Evolutionary conservation across 2,113 vertebrate genomes (phyloP), one percentile per base, ranked within the genome.

Genomic region (Colistium nudipinnis): DNA sequence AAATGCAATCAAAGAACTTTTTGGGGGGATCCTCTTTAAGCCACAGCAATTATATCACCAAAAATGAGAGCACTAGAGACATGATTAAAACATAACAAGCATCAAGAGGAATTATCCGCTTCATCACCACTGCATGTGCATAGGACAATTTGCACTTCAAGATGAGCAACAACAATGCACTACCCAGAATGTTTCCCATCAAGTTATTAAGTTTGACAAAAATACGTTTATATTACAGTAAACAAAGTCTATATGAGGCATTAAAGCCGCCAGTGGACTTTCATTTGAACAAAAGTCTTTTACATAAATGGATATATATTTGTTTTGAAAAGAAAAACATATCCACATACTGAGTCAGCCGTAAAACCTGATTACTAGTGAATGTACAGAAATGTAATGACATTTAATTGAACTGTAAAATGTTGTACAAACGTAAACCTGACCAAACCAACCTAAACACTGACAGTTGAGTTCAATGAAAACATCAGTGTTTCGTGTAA

Each of bases 41-140:
- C 10, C n/a, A 17, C 12, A 17, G 28, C 24, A 41, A 73, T 57
- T 36, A 38, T 27, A 55, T 24, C 12, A 2, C 19, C 20, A 25
- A 64, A n/a, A 47, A 62, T 17, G 30, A 62, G 25, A 79, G 19
- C 47, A 44, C 36, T 27, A 6, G n/a, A 74, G 43, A 65, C 4
- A 48, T 70, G 31, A 77, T 85, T 66, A 77, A 81, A 78, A 60
- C 53, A 71, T 47, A 69, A 47, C 43, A 44, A 36, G 51, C 48
- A 67, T 79, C 48, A 47, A 45, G 65, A 69, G 49, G 63, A 77
- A 72, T 62, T 36, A 68, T 63, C 70, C 36, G 53, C 41, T 77
- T 82, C 48, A 76, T 67, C 70, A 74, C 7, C 22, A 8, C 27
- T 61, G 73, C 61, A 51, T 55, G 25, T 20, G 35, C 25, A 45